phyloP scores from a whole-genome alignment of 2,113 vertebrate genomes.

The Puntigrus tetrazona region DNA sequence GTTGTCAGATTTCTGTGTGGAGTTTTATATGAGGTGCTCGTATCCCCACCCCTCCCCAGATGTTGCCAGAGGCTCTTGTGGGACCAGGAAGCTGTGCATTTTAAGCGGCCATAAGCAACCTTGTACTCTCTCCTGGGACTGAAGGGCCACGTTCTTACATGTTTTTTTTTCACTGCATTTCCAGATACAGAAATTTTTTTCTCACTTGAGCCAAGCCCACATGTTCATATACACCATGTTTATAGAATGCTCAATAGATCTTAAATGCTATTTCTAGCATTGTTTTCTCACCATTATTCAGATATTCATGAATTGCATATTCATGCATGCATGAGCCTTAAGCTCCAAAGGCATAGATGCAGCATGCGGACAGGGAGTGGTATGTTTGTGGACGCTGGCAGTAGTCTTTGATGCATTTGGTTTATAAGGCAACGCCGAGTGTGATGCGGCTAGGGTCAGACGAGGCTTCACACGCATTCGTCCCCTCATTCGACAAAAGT shows the following conservation, averaged over 20 bases:
- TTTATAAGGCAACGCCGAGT: background rate
- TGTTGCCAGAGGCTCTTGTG: conserved; percentile 27
- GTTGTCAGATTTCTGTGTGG: conserved; percentile 26
- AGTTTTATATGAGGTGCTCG: conserved; percentile 17
- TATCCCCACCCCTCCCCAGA: conserved; percentile 24
- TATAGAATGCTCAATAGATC: background rate
- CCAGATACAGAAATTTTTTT: conserved; percentile 6
- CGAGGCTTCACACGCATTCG: background rate
- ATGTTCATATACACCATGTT: background rate
- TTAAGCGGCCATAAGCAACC: conserved; percentile 41
- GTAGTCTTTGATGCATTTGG: conserved; percentile 3
- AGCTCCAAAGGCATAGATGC: conserved; percentile 22
- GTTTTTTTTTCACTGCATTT: conserved; percentile 6
- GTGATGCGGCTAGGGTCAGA: background rate
- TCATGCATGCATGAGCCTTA: conserved; percentile 41
- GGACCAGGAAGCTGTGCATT: conserved; percentile 40
- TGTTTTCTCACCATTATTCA: conserved; percentile 30
- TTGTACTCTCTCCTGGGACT: conserved; percentile 26
- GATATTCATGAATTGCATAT: conserved; percentile 24
- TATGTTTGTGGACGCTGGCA: background rate
- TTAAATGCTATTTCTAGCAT: background rate
- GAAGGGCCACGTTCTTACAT: conserved; percentile 15
- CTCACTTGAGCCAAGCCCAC: conserved; percentile 16
- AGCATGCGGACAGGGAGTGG: conserved; percentile 34
- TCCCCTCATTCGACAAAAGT: conserved; percentile 11